Percentiles rank a stretch among this genome's conserved stretches.
These are phyloP conservation scores for Choloepus hoffmanni DNA, from an alignment of 2,113 vertebrate genomes.

Conservation along the genomic window DNA sequence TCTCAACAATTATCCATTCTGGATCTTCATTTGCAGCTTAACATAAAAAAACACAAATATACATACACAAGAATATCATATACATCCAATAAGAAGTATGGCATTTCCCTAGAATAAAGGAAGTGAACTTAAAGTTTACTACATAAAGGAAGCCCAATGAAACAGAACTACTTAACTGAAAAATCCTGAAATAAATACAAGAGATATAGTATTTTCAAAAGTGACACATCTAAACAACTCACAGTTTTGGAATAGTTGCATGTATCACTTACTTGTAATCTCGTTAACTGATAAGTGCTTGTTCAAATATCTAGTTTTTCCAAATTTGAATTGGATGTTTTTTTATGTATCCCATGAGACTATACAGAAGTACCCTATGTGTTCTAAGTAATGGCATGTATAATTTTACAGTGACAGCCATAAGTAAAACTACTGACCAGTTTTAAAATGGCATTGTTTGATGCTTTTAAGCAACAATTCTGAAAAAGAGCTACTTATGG, in stretches of 20 bases:
- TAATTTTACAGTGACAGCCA: conserved; percentile 2
- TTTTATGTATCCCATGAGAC: neutral
- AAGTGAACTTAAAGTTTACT: conserved; percentile 48
- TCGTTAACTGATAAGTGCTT: conserved; percentile 4
- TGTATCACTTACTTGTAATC: neutral
- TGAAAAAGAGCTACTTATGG: neutral
- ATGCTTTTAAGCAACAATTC: neutral
- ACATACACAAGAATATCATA: conserved; percentile 19
- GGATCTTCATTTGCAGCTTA: conserved; percentile 90
- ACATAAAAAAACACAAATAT: conserved; percentile 60
- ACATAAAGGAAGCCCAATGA: conserved; percentile 5
- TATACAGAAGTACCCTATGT: neutral
- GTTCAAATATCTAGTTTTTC: neutral
- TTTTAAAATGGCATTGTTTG: conserved; percentile 33
- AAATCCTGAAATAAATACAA: conserved; percentile 36
- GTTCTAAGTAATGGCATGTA: neutral
- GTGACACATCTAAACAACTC: neutral
- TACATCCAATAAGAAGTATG: neutral
- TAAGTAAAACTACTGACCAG: neutral
- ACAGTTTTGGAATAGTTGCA: neutral
- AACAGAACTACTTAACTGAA: conserved; percentile 18
- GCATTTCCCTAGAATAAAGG: conserved; percentile 25
- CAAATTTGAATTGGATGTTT: neutral
- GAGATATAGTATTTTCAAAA: neutral
- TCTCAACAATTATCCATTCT: conserved; percentile 96